These are phyloP conservation scores for Actinernus sp. DNA, from an alignment of 92 coral and sea anemone species.

Conservation along the genomic window DNA sequence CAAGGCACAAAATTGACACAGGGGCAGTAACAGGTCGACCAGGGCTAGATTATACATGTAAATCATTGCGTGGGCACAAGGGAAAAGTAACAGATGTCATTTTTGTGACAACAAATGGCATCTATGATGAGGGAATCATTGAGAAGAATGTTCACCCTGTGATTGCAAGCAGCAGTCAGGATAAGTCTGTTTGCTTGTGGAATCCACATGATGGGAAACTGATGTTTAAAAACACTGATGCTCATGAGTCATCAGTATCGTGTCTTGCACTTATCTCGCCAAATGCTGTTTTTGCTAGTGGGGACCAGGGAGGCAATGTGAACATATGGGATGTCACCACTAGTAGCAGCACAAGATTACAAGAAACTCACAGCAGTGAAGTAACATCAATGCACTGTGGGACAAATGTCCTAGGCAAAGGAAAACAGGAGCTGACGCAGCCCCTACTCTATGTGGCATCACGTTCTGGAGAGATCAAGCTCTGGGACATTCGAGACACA, in stretches of 20 bases:
- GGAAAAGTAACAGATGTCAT: constrained; percentile 64
- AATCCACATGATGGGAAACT: constrained; percentile 68
- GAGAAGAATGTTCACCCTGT: constrained; percentile 66
- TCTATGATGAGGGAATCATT: constrained; percentile 73
- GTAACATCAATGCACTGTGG: constrained; percentile 55
- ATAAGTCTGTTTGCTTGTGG: constrained; percentile 77
- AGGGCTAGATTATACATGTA: constrained; percentile 77
- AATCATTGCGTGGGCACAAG: constrained; percentile 80
- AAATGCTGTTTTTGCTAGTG: constrained; percentile 68
- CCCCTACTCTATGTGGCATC: constrained; percentile 52
- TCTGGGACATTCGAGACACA: constrained; percentile 69
- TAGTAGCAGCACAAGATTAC: constrained; percentile 49
- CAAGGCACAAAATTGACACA: constrained; percentile 74
- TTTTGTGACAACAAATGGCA: constrained; percentile 67
- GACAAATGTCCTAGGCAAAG: constrained; percentile 25
- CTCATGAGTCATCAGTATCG: constrained; percentile 63
- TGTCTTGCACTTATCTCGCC: constrained; percentile 59
- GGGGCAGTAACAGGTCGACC: constrained; percentile 81
- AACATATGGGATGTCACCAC: constrained; percentile 71
- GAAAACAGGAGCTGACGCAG: constrained; percentile 4
- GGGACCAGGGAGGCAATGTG: constrained; percentile 71
- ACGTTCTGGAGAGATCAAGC: constrained; percentile 70
- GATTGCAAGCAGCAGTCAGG: constrained; percentile 76
- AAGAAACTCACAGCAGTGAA: constrained; percentile 64
- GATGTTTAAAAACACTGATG: constrained; percentile 63